Conservation (phyloP, 1,140 invertebrate species). For the Drosophila paulistorum region DNA sequence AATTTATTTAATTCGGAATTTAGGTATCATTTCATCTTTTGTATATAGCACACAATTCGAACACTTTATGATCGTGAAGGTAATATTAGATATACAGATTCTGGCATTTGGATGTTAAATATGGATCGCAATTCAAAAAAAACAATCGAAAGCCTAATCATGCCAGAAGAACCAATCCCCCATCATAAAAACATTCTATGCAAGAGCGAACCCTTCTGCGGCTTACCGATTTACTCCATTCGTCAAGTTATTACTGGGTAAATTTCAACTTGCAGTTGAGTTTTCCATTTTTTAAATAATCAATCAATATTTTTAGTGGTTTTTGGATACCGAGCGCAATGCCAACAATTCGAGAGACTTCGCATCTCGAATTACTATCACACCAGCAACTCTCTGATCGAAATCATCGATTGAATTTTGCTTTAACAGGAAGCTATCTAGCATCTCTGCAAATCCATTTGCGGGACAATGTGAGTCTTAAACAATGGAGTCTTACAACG, state of each 20-base stretch:
- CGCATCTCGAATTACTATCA: not conserved
- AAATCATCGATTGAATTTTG: not conserved
- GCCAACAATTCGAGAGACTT: not conserved
- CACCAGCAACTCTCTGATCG: not conserved
- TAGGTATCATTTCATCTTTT: not conserved
- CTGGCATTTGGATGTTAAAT: conserved; percentile 6
- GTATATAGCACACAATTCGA: not conserved
- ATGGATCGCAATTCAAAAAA: conserved; percentile 7
- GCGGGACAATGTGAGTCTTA: not conserved
- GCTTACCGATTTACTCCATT: not conserved
- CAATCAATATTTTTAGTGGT: not conserved
- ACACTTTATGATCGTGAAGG: conserved; percentile 3
- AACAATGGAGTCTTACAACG: conserved; percentile 4
- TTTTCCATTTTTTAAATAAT: not conserved
- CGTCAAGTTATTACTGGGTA: not conserved
- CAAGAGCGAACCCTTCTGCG: not conserved
- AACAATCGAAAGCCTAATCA: conserved; percentile 4
- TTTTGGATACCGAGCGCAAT: conserved; percentile 1
- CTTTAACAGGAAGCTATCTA: not conserved
- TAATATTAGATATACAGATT: conserved; percentile 3
- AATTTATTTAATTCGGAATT: not conserved
- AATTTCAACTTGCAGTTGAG: not conserved
- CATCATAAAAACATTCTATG: not conserved
- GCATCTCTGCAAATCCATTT: not conserved
- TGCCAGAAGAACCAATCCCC: conserved; percentile 5